Percentiles rank a stretch among this genome's conserved stretches.
phyloP scores from a whole-genome alignment of 1,140 invertebrate species.

The Megathymus violae region DNA sequence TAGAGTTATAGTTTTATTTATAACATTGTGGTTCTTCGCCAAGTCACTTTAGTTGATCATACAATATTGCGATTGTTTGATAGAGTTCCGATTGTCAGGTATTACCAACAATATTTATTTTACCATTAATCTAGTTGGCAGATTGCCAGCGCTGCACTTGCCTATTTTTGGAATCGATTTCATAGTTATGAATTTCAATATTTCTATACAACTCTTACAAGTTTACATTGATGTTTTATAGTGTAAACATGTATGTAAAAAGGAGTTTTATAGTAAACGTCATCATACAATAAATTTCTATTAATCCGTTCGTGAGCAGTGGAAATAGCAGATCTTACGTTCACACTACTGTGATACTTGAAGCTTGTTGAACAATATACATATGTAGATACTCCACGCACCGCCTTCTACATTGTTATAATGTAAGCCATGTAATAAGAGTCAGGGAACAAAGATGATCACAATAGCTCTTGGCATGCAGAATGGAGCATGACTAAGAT shows the following conservation, averaged over 20 bases:
- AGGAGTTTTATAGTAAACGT: no score
- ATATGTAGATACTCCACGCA: background rate
- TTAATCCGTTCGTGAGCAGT: no score
- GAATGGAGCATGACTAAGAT: constrained; percentile 71
- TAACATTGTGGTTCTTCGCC: constrained; percentile 1
- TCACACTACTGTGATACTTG: no score
- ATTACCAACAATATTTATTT: constrained; percentile 20
- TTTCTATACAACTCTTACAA: background rate
- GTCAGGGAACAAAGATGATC: constrained; percentile 59
- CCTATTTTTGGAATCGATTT: constrained; percentile 15
- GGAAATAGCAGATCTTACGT: no score
- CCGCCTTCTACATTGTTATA: constrained; percentile 39
- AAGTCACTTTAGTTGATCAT: constrained; percentile 11
- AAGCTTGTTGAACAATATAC: no score
- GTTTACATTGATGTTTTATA: no score
- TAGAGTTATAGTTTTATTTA: background rate
- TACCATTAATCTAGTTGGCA: constrained; percentile 18
- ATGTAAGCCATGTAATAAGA: constrained; percentile 66
- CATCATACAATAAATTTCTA: no score
- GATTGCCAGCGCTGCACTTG: constrained; percentile 13
- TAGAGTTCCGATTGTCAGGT: constrained; percentile 13
- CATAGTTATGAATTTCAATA: background rate
- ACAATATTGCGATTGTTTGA: constrained; percentile 12
- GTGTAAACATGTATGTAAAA: no score
- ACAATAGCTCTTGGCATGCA: constrained; percentile 74